Conservation (phyloP, 1,140 invertebrate genomes). For the Colletes gigas region DNA sequence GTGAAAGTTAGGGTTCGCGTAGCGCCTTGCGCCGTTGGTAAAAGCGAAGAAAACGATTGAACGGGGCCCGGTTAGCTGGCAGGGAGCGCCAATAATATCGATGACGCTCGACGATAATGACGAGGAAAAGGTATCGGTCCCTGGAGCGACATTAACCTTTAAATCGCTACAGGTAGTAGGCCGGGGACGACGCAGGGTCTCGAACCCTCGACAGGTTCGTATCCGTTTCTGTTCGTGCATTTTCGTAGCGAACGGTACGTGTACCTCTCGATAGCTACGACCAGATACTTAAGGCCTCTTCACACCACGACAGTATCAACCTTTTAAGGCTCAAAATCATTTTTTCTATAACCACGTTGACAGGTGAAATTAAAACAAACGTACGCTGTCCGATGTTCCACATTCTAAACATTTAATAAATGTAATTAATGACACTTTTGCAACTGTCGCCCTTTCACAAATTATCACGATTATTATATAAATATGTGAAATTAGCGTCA, state of each 20-base stretch:
- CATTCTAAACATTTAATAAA: too few relatives aligned
- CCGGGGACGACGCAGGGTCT: conserved; percentile 1
- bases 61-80: background rate
- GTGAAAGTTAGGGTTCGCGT: background rate
- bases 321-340: too few relatives aligned
- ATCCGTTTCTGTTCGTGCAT: conserved; percentile 11
- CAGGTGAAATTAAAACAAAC: too few relatives aligned
- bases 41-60: background rate
- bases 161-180: conserved; percentile 63
- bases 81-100: conserved; percentile 21
- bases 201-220: conserved; percentile 23
- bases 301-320: conserved; percentile 18
- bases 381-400: too few relatives aligned
- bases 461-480: too few relatives aligned
- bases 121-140: conserved; percentile 16
- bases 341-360: too few relatives aligned
- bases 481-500: too few relatives aligned
- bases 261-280: conserved; percentile 39
- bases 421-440: too few relatives aligned
- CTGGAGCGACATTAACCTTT: conserved; percentile 55
- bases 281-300: conserved; percentile 54
- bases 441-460: too few relatives aligned
- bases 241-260: conserved; percentile 7
- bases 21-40: background rate
- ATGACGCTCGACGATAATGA: conserved; percentile 33